A percentile compares a stretch with the other conserved stretches of the same genome.
phyloP scores from a whole-genome alignment of 2,797 vertebrate species.

The Florisuga fusca region DNA sequence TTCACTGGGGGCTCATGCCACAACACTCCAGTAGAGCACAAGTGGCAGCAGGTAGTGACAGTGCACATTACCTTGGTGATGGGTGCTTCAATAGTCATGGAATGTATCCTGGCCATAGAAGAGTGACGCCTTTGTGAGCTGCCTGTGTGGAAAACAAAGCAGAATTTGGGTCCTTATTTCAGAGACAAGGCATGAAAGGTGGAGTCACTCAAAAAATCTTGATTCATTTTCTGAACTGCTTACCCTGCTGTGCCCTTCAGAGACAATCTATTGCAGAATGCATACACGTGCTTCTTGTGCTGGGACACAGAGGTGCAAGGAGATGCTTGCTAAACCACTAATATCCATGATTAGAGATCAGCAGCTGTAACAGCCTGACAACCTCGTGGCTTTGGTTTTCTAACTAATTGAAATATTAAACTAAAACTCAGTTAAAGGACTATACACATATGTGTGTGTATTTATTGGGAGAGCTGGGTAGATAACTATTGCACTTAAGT shows the following conservation, averaged over 20 bases:
- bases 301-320: not conserved
- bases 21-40: not conserved
- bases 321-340: not conserved
- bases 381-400: not conserved
- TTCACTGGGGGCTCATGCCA: not conserved
- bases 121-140: conserved; percentile 94
- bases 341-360: not conserved
- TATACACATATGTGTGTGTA: not conserved
- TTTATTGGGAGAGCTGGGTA: not conserved
- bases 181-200: not conserved
- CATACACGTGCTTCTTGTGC: not conserved
- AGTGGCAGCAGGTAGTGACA: not conserved
- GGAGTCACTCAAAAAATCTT: not conserved
- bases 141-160: conserved; percentile 76
- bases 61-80: conserved; percentile 91
- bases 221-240: not conserved
- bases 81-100: conserved; percentile 98
- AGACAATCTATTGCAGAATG: not conserved
- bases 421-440: not conserved
- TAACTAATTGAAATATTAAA: not conserved
- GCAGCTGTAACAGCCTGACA: not conserved
- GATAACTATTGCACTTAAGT: not conserved
- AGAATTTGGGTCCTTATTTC: not conserved
- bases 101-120: conserved; percentile 97
- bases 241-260: not conserved